These are phyloP conservation scores for Chloroceryle amazona DNA, from an alignment of 2,797 vertebrate genomes.

Conservation along the genomic window DNA sequence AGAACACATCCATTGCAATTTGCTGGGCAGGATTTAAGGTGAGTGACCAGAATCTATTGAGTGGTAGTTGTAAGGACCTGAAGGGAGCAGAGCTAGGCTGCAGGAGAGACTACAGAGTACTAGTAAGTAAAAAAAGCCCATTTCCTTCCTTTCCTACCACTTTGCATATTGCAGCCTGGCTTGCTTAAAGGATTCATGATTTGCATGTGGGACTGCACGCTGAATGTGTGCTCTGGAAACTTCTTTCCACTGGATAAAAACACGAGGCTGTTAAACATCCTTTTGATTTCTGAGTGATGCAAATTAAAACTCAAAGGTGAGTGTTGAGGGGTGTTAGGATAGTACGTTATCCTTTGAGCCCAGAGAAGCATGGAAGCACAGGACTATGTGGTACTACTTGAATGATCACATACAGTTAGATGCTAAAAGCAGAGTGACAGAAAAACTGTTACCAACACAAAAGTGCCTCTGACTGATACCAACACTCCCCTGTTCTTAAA, in stretches of 20 bases:
- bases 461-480: neutral
- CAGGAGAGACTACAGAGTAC: neutral
- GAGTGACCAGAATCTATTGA: neutral
- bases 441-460: neutral
- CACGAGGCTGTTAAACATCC: neutral
- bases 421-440: neutral
- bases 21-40: neutral
- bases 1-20: neutral
- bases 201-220: neutral
- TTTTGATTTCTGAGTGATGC: neutral
- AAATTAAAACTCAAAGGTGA: slow-evolving; percentile 2
- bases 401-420: neutral
- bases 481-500: neutral
- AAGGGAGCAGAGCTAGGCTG: neutral
- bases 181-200: slow-evolving; percentile 10
- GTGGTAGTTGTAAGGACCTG: neutral
- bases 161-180: neutral
- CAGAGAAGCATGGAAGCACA: neutral
- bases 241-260: neutral
- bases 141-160: neutral
- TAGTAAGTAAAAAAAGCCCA: neutral
- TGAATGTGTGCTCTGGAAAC: neutral
- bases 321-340: neutral
- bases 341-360: neutral
- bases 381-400: neutral